Conservation (phyloP, 2,113 vertebrate species). For the Electrona antarctica region DNA sequence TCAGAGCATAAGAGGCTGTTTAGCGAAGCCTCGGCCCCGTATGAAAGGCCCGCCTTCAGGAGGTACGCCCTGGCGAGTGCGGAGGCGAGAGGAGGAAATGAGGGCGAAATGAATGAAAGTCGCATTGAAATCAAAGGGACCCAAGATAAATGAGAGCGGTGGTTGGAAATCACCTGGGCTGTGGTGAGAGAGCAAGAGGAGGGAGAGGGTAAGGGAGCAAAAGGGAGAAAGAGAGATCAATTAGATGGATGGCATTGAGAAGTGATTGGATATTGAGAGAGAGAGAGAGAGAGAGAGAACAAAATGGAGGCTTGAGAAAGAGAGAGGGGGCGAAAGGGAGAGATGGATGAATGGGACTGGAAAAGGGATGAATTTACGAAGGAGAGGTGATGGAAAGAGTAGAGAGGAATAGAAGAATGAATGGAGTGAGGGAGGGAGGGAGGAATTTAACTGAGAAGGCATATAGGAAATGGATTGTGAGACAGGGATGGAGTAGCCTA, state of each 20-base stretch:
- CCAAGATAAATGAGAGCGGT: constrained; percentile 62
- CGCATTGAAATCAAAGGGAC: constrained; percentile 63
- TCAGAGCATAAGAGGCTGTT: constrained; percentile 61
- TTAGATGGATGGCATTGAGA: no score
- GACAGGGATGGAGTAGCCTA: no score
- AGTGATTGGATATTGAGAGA: not conserved
- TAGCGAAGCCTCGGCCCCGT: constrained; percentile 35
- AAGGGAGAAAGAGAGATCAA: no score
- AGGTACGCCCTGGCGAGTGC: constrained; percentile 3
- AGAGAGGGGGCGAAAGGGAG: not conserved
- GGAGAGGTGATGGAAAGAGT: no score
- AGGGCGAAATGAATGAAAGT: constrained; percentile 66
- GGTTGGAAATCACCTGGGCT: constrained; percentile 60
- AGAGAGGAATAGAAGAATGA: not conserved
- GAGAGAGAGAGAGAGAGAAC: not conserved
- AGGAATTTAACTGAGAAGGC: no score
- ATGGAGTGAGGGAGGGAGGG: not conserved
- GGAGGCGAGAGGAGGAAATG: constrained; percentile 51
- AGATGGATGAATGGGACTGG: not conserved
- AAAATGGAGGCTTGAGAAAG: not conserved
- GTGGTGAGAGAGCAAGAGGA: not conserved
- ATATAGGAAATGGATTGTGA: no score
- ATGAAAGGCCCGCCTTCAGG: constrained; percentile 68
- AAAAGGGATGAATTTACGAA: constrained; percentile 4
- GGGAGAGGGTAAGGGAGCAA: no score